Evolutionary conservation across 2,797 vertebrate genomes (phyloP).

Genomic region (Miichthys miiuy): DNA sequence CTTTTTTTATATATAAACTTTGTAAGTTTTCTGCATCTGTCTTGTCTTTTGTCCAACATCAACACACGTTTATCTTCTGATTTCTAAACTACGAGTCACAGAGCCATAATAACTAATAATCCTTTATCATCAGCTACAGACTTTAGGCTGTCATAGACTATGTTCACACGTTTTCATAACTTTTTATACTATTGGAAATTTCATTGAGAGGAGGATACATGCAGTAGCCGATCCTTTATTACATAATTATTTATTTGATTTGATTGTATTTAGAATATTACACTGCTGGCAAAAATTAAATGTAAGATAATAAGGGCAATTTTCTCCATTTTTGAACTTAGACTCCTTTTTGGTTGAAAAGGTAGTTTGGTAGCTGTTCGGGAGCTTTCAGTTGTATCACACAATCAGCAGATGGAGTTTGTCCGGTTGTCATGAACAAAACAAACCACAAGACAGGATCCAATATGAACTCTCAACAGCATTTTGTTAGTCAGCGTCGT

Average conservation of each 20-base stretch:
- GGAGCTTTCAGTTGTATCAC: not conserved
- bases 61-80: constrained; percentile 5
- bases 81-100: not conserved
- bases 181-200: not conserved
- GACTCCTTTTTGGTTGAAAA: not conserved
- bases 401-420: not conserved
- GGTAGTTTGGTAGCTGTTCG: not conserved
- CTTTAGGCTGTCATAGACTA: no score
- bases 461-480: not conserved
- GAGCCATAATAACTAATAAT: not conserved
- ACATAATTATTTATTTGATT: not conserved
- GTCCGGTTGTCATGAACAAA: not conserved
- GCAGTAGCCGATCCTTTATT: not conserved
- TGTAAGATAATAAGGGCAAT: not conserved
- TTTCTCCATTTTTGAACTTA: no score
- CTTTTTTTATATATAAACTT: constrained; percentile 60
- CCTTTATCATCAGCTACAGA: no score
- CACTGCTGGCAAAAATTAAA: not conserved
- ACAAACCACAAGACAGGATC: not conserved
- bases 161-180: not conserved
- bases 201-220: not conserved
- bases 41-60: constrained; percentile 57
- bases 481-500: constrained; percentile 17
- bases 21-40: constrained; percentile 61
- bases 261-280: not conserved